These are phyloP conservation scores for Limnodromus scolopaceus DNA, from an alignment of 2,797 vertebrate species.

Conservation along the genomic window DNA sequence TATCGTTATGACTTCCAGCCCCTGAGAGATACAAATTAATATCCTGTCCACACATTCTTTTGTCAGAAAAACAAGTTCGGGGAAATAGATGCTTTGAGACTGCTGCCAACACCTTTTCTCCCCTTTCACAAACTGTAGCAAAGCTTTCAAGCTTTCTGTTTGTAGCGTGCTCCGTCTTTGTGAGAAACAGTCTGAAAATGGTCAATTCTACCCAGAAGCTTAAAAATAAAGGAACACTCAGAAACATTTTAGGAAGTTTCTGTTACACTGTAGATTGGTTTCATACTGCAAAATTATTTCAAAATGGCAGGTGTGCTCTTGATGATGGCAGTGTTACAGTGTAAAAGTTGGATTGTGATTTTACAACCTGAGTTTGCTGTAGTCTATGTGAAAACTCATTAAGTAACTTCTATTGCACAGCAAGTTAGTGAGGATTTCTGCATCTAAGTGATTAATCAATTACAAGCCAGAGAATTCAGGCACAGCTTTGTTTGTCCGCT, in stretches of 20 bases:
- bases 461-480: not conserved
- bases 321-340: not conserved
- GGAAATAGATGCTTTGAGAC: conserved; percentile 5
- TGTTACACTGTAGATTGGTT: not conserved
- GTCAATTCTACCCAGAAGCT: not conserved
- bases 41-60: not conserved
- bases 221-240: not conserved
- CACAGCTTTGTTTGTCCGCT: not conserved
- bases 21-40: conserved; percentile 38
- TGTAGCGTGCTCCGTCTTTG: not conserved
- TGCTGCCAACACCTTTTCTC: not conserved
- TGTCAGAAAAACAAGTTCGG: conserved; percentile 33
- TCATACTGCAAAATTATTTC: not conserved
- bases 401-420: not conserved
- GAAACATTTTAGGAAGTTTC: not conserved
- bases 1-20: not conserved
- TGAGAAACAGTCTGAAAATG: not conserved
- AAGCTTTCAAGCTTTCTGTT: not conserved
- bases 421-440: not conserved
- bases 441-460: not conserved
- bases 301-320: not conserved
- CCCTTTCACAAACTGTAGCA: not conserved
- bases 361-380: not conserved
- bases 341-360: not conserved
- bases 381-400: not conserved